Evolutionary conservation across 2,888 invertebrate species (phyloP).

Genomic region (Strigamia crassipes): DNA sequence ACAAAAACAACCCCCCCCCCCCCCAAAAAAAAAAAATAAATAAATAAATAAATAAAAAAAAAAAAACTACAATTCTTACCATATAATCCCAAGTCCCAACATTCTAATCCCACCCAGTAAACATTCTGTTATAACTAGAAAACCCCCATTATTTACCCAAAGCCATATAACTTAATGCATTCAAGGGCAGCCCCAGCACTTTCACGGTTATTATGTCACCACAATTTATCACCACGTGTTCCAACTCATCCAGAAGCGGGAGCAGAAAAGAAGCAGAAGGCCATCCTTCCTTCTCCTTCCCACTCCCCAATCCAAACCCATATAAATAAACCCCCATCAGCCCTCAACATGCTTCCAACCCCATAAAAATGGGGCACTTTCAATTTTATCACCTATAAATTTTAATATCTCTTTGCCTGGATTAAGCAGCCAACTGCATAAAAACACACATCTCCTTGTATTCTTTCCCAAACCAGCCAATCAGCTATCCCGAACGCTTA

Average conservation of each 20-base stretch:
- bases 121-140: background rate
- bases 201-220: constrained; percentile 9
- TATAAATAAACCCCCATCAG: constrained; percentile 31
- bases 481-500: background rate
- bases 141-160: background rate
- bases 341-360: background rate
- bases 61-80: no score
- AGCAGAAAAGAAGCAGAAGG: background rate
- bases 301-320: background rate
- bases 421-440: background rate
- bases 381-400: constrained; percentile 33
- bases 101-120: background rate
- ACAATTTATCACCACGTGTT: constrained; percentile 13
- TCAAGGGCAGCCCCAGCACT: constrained; percentile 11
- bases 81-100: no score
- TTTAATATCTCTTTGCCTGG: background rate
- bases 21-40: no score
- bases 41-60: no score
- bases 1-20: no score
- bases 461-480: background rate
- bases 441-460: background rate
- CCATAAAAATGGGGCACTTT: constrained; percentile 20
- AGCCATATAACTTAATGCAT: background rate
- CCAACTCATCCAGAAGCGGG: constrained; percentile 16
- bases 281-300: background rate